These are phyloP conservation scores for Epinephelus lanceolatus DNA, from an alignment of 2,113 vertebrate species.

Conservation along the genomic window DNA sequence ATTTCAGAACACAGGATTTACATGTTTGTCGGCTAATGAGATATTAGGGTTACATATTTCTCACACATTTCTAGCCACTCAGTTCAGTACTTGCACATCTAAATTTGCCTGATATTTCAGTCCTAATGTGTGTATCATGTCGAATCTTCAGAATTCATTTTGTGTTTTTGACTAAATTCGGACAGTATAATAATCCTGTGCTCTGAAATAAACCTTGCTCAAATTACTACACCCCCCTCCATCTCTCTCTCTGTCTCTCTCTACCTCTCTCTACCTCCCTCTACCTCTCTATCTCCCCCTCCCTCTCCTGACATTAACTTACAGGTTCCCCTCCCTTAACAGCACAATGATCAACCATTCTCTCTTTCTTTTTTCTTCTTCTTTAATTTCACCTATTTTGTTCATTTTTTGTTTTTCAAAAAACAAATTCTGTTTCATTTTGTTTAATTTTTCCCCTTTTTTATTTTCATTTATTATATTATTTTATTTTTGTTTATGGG, in stretches of 20 bases:
- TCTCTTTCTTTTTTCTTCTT: conserved; percentile 60
- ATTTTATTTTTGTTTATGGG: conserved; percentile 73
- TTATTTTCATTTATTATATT: conserved; percentile 70
- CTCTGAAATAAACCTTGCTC: conserved; percentile 56
- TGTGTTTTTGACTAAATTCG: background rate
- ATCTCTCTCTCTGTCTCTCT: background rate
- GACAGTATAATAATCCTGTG: conserved; percentile 45
- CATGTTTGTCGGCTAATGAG: background rate
- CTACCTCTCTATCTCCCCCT: background rate
- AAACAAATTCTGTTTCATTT: conserved; percentile 79
- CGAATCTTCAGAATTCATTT: background rate
- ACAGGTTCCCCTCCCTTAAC: conserved; percentile 59
- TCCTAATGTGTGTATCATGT: background rate
- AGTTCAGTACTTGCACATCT: background rate
- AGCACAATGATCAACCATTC: conserved; percentile 73
- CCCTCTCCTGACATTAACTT: conserved; percentile 24
- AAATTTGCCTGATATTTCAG: background rate
- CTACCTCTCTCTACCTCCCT: background rate
- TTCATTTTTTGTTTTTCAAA: conserved; percentile 2
- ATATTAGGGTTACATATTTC: background rate
- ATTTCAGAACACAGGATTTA: conserved; percentile 64
- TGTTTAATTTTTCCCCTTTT: conserved; percentile 74
- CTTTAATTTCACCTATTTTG: conserved; percentile 54
- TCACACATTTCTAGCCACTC: background rate
- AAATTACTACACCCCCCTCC: conserved; percentile 9